A percentile compares a stretch with the other conserved stretches of the same genome.
These are phyloP conservation scores for Cynoglossus semilaevis DNA, from an alignment of 2,113 vertebrate genomes.

Conservation along the genomic window DNA sequence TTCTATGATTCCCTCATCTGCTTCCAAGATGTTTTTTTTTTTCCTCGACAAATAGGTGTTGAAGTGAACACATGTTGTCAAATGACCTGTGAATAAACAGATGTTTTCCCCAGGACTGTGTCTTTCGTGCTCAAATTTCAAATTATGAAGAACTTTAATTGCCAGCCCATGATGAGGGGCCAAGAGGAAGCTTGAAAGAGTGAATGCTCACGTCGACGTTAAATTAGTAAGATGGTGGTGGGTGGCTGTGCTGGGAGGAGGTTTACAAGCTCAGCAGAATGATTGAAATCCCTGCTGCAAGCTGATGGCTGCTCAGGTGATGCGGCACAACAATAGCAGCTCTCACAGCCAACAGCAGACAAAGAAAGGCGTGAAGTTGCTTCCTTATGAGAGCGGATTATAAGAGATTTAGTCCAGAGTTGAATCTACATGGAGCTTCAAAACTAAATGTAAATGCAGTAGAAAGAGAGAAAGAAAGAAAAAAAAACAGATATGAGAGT, in stretches of 20 bases:
- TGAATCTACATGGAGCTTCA: too few species aligned
- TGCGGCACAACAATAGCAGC: conserved; percentile 24
- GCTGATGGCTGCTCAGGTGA: conserved; percentile 60
- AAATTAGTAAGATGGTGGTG: conserved; percentile 45
- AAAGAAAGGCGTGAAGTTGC: conserved; percentile 26
- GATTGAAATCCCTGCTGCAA: conserved; percentile 61
- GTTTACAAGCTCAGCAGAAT: conserved; percentile 59
- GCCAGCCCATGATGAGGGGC: conserved; percentile 17
- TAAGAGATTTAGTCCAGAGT: conserved; percentile 31
- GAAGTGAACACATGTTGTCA: conserved; percentile 14
- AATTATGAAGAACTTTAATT: conserved; percentile 41
- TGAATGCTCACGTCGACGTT: conserved; percentile 26
- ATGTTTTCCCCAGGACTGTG: conserved; percentile 10
- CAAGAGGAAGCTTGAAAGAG: conserved; percentile 29
- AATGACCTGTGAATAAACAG: conserved; percentile 24
- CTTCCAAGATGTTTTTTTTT: conserved; percentile 26
- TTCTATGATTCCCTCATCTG: conserved; percentile 6
- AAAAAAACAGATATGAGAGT: conserved; percentile 13
- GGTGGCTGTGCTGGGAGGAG: conserved; percentile 21
- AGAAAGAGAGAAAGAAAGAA: conserved; percentile 29
- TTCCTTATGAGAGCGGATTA: conserved; percentile 41
- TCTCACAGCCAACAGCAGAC: conserved; percentile 48
- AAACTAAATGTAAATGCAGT: neutral
- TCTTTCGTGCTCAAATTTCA: conserved; percentile 21
- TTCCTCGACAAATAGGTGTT: conserved; percentile 11